These are phyloP conservation scores for Carassius carassius DNA, from an alignment of 2,113 vertebrate genomes.

Conservation along the genomic window DNA sequence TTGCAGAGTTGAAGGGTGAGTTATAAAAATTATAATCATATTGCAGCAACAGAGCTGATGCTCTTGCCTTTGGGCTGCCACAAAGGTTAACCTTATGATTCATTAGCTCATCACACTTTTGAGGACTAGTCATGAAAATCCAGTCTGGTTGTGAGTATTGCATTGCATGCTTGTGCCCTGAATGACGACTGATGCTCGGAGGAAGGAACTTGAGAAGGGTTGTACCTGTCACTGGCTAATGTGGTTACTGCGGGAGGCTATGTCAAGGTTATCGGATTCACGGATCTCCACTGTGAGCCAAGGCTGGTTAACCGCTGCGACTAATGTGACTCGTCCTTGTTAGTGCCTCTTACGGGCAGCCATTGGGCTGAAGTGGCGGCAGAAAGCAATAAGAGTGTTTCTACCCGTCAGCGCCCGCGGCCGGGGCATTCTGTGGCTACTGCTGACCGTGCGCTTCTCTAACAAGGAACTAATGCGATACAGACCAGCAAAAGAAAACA, in stretches of 20 bases:
- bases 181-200: constrained; percentile 51
- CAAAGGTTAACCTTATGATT: constrained; percentile 62
- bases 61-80: constrained; percentile 42
- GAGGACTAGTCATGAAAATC: constrained; percentile 45
- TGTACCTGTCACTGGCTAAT: constrained; percentile 58
- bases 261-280: constrained; percentile 28
- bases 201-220: constrained; percentile 39
- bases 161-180: background rate
- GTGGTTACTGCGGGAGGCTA: constrained; percentile 41
- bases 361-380: constrained; percentile 21
- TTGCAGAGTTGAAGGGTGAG: background rate
- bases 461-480: constrained; percentile 44
- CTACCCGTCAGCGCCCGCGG: constrained; percentile 23
- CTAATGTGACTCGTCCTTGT: constrained; percentile 51
- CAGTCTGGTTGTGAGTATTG: constrained; percentile 17
- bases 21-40: constrained; percentile 22
- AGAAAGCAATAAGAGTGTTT: constrained; percentile 42
- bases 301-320: constrained; percentile 48
- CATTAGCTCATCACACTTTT: constrained; percentile 42
- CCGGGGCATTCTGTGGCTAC: constrained; percentile 32
- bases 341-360: constrained; percentile 18
- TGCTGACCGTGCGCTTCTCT: constrained; percentile 4
- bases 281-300: constrained; percentile 33
- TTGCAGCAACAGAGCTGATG: constrained; percentile 38
- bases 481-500: constrained; percentile 16